A percentile compares a stretch with the other conserved stretches of the same genome.
Evolutionary conservation across 2,888 invertebrate species (phyloP).

Genomic region (Diogma glabrata): DNA sequence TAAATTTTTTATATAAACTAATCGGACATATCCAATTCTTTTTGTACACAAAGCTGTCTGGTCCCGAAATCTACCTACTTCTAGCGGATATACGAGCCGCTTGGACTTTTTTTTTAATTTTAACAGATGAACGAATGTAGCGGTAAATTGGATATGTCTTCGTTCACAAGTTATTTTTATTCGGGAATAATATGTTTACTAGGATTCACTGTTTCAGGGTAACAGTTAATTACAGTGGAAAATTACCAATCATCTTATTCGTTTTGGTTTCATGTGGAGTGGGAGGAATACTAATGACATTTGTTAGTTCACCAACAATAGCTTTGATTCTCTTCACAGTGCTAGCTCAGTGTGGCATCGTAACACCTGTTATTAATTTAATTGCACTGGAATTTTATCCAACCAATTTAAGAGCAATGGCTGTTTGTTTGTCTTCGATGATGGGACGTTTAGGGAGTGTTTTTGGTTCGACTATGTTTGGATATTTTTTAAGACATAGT

Average conservation of each 20-base stretch:
- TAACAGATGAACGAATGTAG: too few relatives aligned
- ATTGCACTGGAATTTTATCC: slow-evolving; percentile 31
- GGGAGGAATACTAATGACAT: slow-evolving; percentile 23
- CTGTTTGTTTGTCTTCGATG: slow-evolving; percentile 41
- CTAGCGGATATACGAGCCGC: too few relatives aligned
- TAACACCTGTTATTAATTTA: slow-evolving; percentile 28
- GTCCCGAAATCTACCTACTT: too few relatives aligned
- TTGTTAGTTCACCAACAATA: slow-evolving; percentile 23
- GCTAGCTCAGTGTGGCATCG: slow-evolving; percentile 26
- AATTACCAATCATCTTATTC: slow-evolving; percentile 25
- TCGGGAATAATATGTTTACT: slow-evolving; percentile 26
- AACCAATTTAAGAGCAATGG: slow-evolving; percentile 38
- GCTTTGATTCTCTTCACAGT: slow-evolving; percentile 26
- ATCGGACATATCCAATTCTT: too few relatives aligned
- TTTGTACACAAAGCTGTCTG: too few relatives aligned
- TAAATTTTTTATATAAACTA: too few relatives aligned
- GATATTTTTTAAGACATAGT: slow-evolving; percentile 34
- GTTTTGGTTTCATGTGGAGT: slow-evolving; percentile 23
- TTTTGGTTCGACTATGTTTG: slow-evolving; percentile 37
- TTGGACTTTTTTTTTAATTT: too few relatives aligned
- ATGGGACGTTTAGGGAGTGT: slow-evolving; percentile 40
- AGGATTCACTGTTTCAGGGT: slow-evolving; percentile 27
- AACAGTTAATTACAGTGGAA: slow-evolving; percentile 26
- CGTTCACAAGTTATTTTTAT: too few relatives aligned
- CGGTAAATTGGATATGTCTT: too few relatives aligned